Base-by-base conservation (phyloP, 2,113 vertebrate genomes). In the Dermatemys mawii region DNA sequence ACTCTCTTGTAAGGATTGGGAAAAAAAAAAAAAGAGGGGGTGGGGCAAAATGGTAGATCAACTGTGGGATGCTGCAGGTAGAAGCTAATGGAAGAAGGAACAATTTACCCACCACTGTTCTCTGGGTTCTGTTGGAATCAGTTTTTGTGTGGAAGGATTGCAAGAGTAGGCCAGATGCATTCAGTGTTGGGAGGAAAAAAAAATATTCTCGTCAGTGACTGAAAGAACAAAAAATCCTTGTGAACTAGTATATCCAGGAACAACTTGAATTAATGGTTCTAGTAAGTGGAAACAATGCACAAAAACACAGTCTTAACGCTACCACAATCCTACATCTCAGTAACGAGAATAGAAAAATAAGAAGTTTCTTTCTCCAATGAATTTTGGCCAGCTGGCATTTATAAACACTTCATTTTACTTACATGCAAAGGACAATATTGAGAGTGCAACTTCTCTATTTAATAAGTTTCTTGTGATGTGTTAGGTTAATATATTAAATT, bases 391-490 rank as follows among this genome's bases (percentile, higher is more conserved):
- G 8, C 78, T 27, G 86, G 29, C 90, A 76, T 83, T 95, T 96
- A 87, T 83, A 44, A 76, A 76, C 48, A 48, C 89, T 87, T 90
- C 89, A 93, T 96, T 93, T 94, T 83, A 81, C 0, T 80, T 35
- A 44, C 0, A 55, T 84, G 35, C 49, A 90, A 87, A 90, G 51
- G 38, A 83, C 81, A 83, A 92, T 93, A 84, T 26, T 90, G 75
- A 95, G 93, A 83, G 48, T 60, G 60, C 57, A 92, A 90, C 22
- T 89, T 55, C 60, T 91, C 89, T 90, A 88, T 79, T 81, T 86
- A 35, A 22, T 85, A 49, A 78, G 89, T 89, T 96, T 84, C 70
- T 93, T 96, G n/a, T 92, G 11, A 94, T 93, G 26, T 93, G 91
- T 93, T 93, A 84, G 76, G 8, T 57, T 89, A 94, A 87, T 79